A percentile compares a stretch with the other conserved stretches of the same genome.
phyloP scores from a whole-genome alignment of 2,113 vertebrate species.

The Hypocryptadius cinnamomeus region DNA sequence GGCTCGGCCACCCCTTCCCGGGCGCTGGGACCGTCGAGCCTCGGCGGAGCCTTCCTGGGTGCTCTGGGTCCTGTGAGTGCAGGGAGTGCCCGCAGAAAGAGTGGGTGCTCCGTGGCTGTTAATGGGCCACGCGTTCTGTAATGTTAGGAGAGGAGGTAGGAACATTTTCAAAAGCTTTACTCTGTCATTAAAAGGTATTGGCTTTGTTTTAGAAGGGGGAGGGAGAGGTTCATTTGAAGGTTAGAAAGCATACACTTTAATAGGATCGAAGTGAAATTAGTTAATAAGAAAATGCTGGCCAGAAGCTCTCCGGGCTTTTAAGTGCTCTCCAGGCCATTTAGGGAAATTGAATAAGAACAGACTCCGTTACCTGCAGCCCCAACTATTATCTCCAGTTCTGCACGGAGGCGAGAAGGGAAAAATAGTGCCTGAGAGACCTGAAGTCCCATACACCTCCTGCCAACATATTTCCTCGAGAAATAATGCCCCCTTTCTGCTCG shows the following conservation, averaged over 20 bases:
- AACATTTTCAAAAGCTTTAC: neutral
- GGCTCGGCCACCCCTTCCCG: neutral
- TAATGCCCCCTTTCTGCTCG: neutral
- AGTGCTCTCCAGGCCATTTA: conserved; percentile 64
- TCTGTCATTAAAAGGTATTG: conserved; percentile 14
- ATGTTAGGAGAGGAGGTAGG: neutral
- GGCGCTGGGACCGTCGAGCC: neutral
- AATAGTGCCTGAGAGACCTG: conserved; percentile 25
- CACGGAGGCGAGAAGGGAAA: conserved; percentile 17
- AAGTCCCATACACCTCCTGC: neutral
- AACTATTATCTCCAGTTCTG: conserved; percentile 34
- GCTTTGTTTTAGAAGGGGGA: conserved; percentile 29
- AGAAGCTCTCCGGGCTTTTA: conserved; percentile 57
- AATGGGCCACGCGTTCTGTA: neutral
- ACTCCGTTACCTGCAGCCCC: conserved; percentile 24
- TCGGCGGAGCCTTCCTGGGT: neutral
- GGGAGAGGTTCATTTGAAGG: conserved; percentile 58
- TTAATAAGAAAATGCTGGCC: conserved; percentile 65
- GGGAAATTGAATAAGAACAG: conserved; percentile 49
- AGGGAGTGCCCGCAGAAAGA: neutral
- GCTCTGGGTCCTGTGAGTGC: neutral
- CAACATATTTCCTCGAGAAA: neutral
- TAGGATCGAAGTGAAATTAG: conserved; percentile 69
- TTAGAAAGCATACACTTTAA: conserved; percentile 62
- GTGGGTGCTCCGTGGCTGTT: neutral